Conservation (phyloP, 2,797 vertebrate genomes). For the Vipera ursinii region DNA sequence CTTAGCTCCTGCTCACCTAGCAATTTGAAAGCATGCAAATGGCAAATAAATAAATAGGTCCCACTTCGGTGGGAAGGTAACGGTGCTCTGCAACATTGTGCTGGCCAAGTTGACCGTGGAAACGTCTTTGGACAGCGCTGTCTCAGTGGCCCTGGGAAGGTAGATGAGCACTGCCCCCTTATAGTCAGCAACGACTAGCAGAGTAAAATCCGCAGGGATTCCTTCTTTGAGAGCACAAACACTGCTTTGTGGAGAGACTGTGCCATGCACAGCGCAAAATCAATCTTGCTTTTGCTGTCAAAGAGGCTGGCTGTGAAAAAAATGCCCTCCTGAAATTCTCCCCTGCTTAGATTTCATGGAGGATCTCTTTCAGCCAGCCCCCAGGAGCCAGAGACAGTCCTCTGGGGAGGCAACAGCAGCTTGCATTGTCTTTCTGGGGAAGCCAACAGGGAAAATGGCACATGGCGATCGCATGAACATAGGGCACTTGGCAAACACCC, state of each 20-base stretch:
- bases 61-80: neutral
- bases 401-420: neutral
- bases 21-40: neutral
- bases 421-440: neutral
- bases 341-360: no score
- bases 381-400: neutral
- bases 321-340: neutral
- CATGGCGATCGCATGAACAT: neutral
- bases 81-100: neutral
- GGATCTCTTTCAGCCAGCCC: neutral
- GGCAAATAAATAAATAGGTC: neutral
- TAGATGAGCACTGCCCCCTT: neutral
- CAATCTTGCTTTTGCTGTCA: neutral
- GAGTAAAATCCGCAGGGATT: neutral
- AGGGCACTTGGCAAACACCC: neutral
- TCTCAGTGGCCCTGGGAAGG: neutral
- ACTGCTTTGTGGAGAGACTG: no score
- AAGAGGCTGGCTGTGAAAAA: neutral
- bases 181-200: neutral
- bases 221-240: neutral
- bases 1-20: neutral
- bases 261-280: no score
- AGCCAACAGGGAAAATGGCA: neutral
- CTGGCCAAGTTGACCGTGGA: neutral
- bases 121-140: neutral